Evolutionary conservation across 2,113 vertebrate species (phyloP), one percentile per base, ranked within the genome.

Genomic region (Isichthys henryi): DNA sequence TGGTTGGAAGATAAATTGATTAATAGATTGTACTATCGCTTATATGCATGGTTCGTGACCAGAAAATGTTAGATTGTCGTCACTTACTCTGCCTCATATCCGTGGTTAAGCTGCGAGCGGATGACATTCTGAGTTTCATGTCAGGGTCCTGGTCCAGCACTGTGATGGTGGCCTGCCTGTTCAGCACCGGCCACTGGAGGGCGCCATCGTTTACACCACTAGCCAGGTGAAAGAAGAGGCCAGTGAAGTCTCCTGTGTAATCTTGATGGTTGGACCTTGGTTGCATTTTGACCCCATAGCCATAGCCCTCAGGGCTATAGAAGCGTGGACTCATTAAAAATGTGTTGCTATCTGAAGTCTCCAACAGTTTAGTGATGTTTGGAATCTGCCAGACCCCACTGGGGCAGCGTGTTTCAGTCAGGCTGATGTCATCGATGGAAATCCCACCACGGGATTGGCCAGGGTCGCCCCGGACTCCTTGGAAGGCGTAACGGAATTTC

Each of bases 401-500:
- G 1, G 98, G 98, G 90, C 98, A 99, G 1, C 95, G 96, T 0
- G 93, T 97, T 92, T 98, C 98, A 0, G 95, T 95, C 89, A 99
- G 94, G 3, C 95, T 95, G 92, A 99, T 89, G 21, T 98, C 98
- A 11, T 99, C 97, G 0, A 98, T 93, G 87, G 91, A 95, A 92
- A 98, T 97, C 3, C 97, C 97, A 9, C 97, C 97, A 0, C 3
- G 2, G 0, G 97, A 96, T 11, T 91, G 91, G 15, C 43, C 49
- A 45, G 96, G 90, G 62, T 93, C 48, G 0, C 96, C 96, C 0
- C 94, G 96, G 15, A 96, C 89, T 0, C 95, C 98, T 92, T 98
- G 97, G 93, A 98, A 98, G 50, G 95, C 83, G 80, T 98, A 99
- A 70, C 97, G 97, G 92, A 98, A 99, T 89, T 99, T 99, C 89